Conservation (phyloP, 2,113 vertebrate species). For the Halichoerus grypus region DNA sequence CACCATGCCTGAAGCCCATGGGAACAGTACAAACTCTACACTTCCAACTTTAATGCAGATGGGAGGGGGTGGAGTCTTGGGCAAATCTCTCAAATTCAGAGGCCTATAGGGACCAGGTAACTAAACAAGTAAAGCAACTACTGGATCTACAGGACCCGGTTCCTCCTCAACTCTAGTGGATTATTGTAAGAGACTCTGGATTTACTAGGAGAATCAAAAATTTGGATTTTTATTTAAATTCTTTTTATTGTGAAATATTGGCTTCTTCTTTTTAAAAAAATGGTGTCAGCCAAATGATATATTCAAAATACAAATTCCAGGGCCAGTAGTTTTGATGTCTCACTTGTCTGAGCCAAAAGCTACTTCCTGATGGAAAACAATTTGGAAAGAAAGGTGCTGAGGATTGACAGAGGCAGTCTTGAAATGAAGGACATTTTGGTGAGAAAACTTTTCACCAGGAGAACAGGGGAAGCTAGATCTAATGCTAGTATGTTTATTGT, state of each 20-base stretch:
- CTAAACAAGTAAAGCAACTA: not conserved
- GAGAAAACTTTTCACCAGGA: not conserved
- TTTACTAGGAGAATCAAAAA: not conserved
- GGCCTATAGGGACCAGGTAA: fast-evolving
- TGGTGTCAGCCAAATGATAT: not conserved
- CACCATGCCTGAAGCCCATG: not conserved
- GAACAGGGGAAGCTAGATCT: not conserved
- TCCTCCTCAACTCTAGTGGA: not conserved
- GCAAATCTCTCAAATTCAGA: not conserved
- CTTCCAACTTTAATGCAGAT: not conserved
- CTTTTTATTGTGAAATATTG: not conserved
- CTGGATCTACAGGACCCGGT: not conserved
- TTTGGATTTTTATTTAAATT: not conserved
- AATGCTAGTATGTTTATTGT: not conserved
- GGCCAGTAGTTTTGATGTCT: not conserved
- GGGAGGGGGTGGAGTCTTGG: no score
- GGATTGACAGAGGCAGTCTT: not conserved
- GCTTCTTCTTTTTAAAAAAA: not conserved
- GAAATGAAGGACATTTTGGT: not conserved
- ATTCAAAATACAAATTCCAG: not conserved
- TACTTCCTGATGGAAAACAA: not conserved
- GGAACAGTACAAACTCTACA: not conserved
- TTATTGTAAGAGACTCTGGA: not conserved
- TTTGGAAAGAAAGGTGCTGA: not conserved
- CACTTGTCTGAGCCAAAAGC: not conserved